phyloP scores from a whole-genome alignment of 2,888 invertebrate species.

The Pemphredon lugubris region DNA sequence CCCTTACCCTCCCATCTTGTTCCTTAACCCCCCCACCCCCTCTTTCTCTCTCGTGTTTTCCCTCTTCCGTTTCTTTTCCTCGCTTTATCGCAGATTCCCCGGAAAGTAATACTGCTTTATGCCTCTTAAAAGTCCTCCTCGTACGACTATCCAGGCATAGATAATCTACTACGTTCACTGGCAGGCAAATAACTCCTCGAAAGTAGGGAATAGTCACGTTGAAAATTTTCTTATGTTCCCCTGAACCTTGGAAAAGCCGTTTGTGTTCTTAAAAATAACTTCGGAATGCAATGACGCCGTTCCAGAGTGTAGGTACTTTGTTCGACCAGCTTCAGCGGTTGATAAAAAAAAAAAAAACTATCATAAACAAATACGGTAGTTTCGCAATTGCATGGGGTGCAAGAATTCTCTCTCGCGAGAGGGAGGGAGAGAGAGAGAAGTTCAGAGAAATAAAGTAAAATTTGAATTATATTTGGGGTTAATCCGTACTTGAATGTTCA shows the following conservation, averaged over 20 bases:
- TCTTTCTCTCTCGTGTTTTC: neutral
- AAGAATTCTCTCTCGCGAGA: no score
- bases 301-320: no score
- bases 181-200: conserved; percentile 47
- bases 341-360: no score
- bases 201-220: neutral
- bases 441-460: no score
- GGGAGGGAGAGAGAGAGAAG: no score
- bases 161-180: conserved; percentile 60
- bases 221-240: neutral
- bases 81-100: conserved; percentile 39
- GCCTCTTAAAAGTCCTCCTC: conserved; percentile 50
- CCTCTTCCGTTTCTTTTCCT: conserved; percentile 12
- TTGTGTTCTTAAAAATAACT: no score
- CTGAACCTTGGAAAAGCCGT: conserved; percentile 1
- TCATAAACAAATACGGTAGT: no score
- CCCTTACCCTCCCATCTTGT: conserved; percentile 16
- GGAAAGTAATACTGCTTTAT: conserved; percentile 60
- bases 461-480: no score
- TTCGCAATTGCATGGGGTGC: no score
- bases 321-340: no score
- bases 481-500: no score
- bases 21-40: neutral
- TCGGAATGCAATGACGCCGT: no score
- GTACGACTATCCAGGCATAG: conserved; percentile 57